phyloP scores from a whole-genome alignment of 1,140 invertebrate species.

The Delia radicum region DNA sequence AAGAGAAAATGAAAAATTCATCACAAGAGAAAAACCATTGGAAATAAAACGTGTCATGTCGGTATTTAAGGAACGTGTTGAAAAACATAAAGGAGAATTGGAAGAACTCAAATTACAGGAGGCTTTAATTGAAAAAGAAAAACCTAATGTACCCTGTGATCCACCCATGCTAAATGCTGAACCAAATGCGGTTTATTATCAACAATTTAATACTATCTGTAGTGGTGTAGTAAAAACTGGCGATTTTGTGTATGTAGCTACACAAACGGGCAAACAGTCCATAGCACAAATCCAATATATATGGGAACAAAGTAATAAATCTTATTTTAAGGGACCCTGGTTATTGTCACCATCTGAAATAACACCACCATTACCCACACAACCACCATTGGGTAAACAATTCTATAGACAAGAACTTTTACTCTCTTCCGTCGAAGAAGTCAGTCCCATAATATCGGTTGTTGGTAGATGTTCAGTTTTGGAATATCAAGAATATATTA shows the following conservation, averaged over 20 bases:
- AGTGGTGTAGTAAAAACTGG: slow-evolving; percentile 83
- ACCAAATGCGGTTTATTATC: slow-evolving; percentile 82
- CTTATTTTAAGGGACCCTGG: slow-evolving; percentile 92
- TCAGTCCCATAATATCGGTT: slow-evolving; percentile 86
- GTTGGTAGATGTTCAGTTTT: slow-evolving; percentile 89
- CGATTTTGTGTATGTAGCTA: slow-evolving; percentile 92
- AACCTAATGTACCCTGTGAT: slow-evolving; percentile 70
- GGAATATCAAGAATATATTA: slow-evolving; percentile 88
- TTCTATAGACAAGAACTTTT: slow-evolving; percentile 97
- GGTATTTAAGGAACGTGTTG: slow-evolving; percentile 87
- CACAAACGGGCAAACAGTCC: slow-evolving; percentile 79
- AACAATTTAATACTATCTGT: slow-evolving; percentile 85
- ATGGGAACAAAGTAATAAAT: slow-evolving; percentile 86
- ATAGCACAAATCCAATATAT: slow-evolving; percentile 94
- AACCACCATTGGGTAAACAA: slow-evolving; percentile 36
- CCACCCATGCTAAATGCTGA: slow-evolving; percentile 58
- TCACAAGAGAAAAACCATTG: slow-evolving; percentile 71
- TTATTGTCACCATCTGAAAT: slow-evolving; percentile 87
- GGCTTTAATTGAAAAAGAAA: slow-evolving; percentile 75
- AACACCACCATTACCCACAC: slow-evolving; percentile 66
- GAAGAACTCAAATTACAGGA: slow-evolving; percentile 81
- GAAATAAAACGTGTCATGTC: slow-evolving; percentile 87
- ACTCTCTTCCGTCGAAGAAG: slow-evolving; percentile 87
- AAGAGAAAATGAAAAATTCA: slow-evolving; percentile 60
- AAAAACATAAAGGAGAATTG: slow-evolving; percentile 88